Evolutionary conservation across 2,113 vertebrate genomes (phyloP).

Genomic region (Xenopus laevis): DNA sequence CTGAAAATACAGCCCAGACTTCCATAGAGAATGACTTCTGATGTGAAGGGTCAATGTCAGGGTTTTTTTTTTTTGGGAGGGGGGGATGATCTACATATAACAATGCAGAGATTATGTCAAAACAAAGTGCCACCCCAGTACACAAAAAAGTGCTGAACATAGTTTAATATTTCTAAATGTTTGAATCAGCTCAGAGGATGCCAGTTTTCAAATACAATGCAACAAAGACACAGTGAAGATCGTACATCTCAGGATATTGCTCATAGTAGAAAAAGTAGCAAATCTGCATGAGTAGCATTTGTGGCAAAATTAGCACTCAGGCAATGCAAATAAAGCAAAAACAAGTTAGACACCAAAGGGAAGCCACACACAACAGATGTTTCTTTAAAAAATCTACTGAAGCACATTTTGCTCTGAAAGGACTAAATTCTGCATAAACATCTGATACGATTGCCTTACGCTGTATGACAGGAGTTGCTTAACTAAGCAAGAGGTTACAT

Average conservation of each 20-base stretch:
- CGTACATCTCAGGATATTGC: neutral
- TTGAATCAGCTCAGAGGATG: neutral
- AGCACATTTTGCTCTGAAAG: neutral
- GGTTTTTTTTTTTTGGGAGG: too few species aligned
- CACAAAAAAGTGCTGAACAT: neutral
- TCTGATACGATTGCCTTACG: neutral
- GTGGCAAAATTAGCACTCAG: constrained; percentile 16
- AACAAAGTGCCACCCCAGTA: neutral
- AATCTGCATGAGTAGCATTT: constrained; percentile 22
- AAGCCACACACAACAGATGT: neutral
- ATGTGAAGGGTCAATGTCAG: too few species aligned
- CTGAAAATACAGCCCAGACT: too few species aligned
- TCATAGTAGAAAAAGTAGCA: constrained; percentile 4
- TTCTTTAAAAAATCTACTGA: neutral
- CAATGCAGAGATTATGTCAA: too few species aligned
- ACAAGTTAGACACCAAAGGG: neutral
- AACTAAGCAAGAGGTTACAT: too few species aligned
- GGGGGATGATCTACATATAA: too few species aligned
- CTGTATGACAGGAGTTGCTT: neutral
- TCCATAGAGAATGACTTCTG: too few species aligned
- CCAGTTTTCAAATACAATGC: neutral
- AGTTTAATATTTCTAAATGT: neutral
- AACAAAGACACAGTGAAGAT: neutral
- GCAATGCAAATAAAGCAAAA: constrained; percentile 11
- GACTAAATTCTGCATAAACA: neutral